These are phyloP conservation scores for Oceanodroma tethys DNA, from an alignment of 2,113 vertebrate species.

Conservation along the genomic window DNA sequence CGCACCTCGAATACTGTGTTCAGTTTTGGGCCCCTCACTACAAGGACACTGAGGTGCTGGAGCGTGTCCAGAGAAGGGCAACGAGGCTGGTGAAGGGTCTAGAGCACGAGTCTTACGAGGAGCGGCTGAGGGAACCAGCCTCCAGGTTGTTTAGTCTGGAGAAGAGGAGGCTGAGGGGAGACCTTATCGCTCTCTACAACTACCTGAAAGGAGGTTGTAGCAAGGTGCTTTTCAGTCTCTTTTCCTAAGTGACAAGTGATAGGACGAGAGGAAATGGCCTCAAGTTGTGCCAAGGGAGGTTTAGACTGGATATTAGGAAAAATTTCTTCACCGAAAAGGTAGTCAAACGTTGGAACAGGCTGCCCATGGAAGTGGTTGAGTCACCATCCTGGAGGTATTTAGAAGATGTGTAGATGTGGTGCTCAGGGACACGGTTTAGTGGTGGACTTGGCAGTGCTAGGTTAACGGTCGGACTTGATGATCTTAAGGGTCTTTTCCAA, in stretches of 20 bases:
- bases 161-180: neutral
- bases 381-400: neutral
- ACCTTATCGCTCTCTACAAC: neutral
- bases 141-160: neutral
- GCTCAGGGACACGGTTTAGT: neutral
- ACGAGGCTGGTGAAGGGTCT: neutral
- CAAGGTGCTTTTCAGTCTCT: rapidly evolving
- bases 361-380: neutral
- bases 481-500: neutral
- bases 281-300: neutral
- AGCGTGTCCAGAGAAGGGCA: neutral
- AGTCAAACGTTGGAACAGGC: neutral
- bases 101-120: too few relatives aligned
- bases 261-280: neutral
- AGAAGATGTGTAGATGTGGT: neutral
- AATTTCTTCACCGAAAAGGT: rapidly evolving
- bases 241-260: neutral
- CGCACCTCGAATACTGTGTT: rapidly evolving
- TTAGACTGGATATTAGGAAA: neutral
- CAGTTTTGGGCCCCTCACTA: neutral
- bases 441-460: neutral
- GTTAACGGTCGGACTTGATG: neutral
- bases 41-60: neutral
- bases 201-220: neutral
- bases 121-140: neutral